Conservation (phyloP, 30 jellyfish, hydroid and myxozoan species). For the Clytia hemisphaerica region DNA sequence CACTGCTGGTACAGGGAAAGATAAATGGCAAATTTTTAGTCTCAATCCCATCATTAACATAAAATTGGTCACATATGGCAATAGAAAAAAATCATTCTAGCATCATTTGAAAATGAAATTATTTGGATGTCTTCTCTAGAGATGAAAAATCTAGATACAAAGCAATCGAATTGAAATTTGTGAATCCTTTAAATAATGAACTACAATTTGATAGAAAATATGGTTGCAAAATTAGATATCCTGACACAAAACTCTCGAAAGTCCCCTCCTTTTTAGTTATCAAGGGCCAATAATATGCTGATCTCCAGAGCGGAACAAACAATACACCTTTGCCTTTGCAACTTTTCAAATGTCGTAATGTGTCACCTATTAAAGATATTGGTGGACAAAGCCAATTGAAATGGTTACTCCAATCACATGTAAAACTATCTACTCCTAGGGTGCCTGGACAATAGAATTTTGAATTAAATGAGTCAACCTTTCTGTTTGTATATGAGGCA, state of each 20-base stretch:
- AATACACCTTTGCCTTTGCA: neutral
- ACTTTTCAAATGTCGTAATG: neutral
- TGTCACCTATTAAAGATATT: neutral
- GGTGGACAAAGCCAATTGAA: slow-evolving; percentile 14
- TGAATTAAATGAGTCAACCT: neutral
- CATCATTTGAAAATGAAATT: too few species aligned
- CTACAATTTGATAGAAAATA: too few species aligned
- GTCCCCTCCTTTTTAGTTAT: neutral
- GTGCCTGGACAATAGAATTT: slow-evolving; percentile 1
- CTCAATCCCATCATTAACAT: too few species aligned
- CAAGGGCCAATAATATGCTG: slow-evolving; percentile 11
- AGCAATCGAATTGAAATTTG: too few species aligned
- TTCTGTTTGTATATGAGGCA: neutral
- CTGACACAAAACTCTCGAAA: neutral
- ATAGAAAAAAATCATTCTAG: too few species aligned
- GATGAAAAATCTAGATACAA: too few species aligned
- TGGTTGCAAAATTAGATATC: too few species aligned
- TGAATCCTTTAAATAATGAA: too few species aligned
- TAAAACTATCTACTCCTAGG: neutral
- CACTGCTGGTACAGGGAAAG: too few species aligned
- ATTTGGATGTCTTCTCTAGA: too few species aligned
- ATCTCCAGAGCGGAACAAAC: neutral
- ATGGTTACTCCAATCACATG: neutral
- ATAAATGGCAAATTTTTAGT: too few species aligned
- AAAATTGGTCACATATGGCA: too few species aligned